Conservation (phyloP, 2,888 invertebrate genomes). For the Dicycla oo region DNA sequence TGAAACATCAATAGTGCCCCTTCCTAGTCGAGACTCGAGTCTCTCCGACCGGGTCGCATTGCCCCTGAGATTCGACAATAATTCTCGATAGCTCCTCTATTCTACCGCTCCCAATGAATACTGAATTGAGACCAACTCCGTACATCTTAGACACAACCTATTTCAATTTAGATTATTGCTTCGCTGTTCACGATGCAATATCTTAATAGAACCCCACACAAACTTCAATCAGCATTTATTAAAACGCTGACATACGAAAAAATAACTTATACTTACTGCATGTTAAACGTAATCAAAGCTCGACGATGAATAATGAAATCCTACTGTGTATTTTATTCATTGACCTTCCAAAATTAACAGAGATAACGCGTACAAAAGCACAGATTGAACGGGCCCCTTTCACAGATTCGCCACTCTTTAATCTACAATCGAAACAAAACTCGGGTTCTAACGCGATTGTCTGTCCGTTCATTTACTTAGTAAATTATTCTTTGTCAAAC, state of each 20-base stretch:
- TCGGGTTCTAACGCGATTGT: conserved; percentile 88
- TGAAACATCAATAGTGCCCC: conserved; percentile 65
- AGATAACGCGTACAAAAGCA: conserved; percentile 86
- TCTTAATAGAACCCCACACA: conserved; percentile 72
- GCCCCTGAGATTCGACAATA: conserved; percentile 88
- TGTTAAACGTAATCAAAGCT: conserved; percentile 76
- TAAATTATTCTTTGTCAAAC: conserved; percentile 90
- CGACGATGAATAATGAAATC: conserved; percentile 83
- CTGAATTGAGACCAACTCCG: conserved; percentile 80
- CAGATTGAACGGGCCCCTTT: conserved; percentile 84
- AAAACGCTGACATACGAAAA: conserved; percentile 45
- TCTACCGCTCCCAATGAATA: conserved; percentile 86
- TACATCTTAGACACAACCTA: conserved; percentile 80
- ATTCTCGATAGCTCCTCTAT: conserved; percentile 86
- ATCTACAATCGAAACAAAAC: conserved; percentile 89
- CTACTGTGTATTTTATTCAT: conserved; percentile 85
- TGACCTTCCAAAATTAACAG: conserved; percentile 87
- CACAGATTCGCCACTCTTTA: conserved; percentile 87
- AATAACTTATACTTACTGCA: conserved; percentile 55
- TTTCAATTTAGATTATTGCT: conserved; percentile 89
- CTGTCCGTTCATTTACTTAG: conserved; percentile 90
- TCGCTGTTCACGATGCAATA: conserved; percentile 72
- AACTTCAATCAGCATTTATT: conserved; percentile 60
- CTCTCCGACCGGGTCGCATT: conserved; percentile 72
- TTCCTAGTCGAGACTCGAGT: conserved; percentile 69